phyloP scores from a whole-genome alignment of 2,113 vertebrate species.

The Prolemur simus region DNA sequence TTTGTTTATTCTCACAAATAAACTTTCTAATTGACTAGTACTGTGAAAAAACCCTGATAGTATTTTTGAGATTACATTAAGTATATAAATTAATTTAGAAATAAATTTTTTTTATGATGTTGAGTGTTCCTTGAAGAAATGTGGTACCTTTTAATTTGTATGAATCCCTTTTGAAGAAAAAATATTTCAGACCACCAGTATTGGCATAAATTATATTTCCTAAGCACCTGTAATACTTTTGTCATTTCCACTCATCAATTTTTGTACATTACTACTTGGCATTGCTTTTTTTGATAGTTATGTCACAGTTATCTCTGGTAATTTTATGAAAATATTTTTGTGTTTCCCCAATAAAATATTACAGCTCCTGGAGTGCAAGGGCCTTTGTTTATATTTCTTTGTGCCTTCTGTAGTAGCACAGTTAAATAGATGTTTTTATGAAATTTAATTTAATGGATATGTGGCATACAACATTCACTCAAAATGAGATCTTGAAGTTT shows the following conservation, averaged over 20 bases:
- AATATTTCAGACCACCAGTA: background rate
- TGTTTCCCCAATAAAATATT: background rate
- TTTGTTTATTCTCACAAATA: constrained; percentile 32
- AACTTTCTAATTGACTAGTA: background rate
- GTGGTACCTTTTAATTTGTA: background rate
- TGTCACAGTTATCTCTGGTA: background rate
- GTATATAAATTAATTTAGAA: constrained; percentile 23
- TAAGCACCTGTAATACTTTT: background rate
- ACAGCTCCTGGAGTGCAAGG: background rate
- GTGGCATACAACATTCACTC: background rate
- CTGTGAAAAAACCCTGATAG: background rate
- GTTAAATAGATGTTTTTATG: background rate
- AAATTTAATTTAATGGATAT: background rate
- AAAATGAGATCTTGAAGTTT: background rate
- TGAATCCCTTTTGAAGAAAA: constrained; percentile 43
- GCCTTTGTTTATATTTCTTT: background rate
- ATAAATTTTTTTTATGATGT: constrained; percentile 20
- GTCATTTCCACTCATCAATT: background rate
- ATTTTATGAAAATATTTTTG: background rate
- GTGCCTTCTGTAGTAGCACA: background rate
- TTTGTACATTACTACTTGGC: background rate
- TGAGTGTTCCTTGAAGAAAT: constrained; percentile 32
- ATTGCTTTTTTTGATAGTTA: background rate
- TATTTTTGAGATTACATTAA: constrained; percentile 35
- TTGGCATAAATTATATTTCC: background rate